Conservation (phyloP, 1,140 invertebrate species). For the Antheraea mylitta region DNA sequence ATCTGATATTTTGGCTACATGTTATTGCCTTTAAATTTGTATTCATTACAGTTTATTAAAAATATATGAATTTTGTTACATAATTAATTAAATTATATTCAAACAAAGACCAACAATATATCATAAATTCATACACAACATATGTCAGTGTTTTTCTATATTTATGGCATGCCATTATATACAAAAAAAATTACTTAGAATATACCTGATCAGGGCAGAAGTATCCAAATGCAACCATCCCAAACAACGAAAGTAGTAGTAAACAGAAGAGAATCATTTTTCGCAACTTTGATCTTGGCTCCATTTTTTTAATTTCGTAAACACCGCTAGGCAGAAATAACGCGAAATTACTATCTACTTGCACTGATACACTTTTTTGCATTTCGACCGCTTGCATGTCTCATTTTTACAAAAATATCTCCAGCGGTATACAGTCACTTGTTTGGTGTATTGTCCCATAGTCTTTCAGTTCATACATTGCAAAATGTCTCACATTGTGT, state of each 20-base stretch:
- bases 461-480: constrained; percentile 28
- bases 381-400: constrained; percentile 80
- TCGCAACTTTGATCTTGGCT: constrained; percentile 85
- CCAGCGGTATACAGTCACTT: constrained; percentile 46
- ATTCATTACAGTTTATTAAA: too few relatives aligned
- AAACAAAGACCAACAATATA: too few relatives aligned
- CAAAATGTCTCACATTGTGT: constrained; percentile 13
- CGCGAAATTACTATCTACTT: constrained; percentile 88
- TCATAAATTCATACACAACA: too few relatives aligned
- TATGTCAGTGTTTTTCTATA: too few relatives aligned
- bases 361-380: constrained; percentile 87
- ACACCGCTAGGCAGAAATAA: constrained; percentile 83
- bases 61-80: too few relatives aligned
- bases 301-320: constrained; percentile 89
- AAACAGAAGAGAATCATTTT: constrained; percentile 89
- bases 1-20: too few relatives aligned
- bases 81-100: too few relatives aligned
- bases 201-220: constrained; percentile 90
- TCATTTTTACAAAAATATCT: constrained; percentile 73
- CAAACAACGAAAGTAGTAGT: constrained; percentile 84
- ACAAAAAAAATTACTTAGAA: background rate
- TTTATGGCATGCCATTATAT: too few relatives aligned
- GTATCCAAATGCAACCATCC: constrained; percentile 92
- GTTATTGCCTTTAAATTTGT: too few relatives aligned
- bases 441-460: constrained; percentile 36